Percentiles rank a stretch among this genome's conserved stretches.
phyloP scores from a whole-genome alignment of 2,797 vertebrate genomes.

The Coccyzus lansbergi region DNA sequence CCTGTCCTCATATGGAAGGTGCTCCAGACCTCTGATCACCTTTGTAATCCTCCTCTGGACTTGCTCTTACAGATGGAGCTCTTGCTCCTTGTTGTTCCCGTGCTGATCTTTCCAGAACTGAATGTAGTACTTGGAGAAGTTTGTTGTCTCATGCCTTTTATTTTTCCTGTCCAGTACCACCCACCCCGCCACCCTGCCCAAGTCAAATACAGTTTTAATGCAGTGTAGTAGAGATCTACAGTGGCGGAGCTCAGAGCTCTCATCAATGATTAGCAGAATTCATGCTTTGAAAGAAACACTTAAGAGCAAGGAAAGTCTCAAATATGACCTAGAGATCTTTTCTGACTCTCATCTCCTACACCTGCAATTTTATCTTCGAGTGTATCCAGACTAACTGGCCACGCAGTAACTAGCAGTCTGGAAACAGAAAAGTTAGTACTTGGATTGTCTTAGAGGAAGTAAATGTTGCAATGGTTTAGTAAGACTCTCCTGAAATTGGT shows the following conservation, averaged over 20 bases:
- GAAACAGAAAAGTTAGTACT: not conserved
- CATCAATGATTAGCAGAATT: not conserved
- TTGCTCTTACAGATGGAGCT: no score
- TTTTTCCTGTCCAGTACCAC: not conserved
- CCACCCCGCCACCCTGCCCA: no score
- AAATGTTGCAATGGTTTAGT: not conserved
- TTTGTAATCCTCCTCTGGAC: no score
- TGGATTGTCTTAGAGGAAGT: not conserved
- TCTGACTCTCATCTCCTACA: not conserved
- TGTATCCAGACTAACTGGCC: not conserved
- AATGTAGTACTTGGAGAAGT: not conserved
- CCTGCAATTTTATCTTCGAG: not conserved
- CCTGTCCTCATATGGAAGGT: no score
- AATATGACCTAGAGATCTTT: not conserved
- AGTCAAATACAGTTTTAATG: not conserved
- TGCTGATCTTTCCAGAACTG: no score
- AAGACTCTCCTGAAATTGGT: not conserved
- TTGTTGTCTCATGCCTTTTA: not conserved
- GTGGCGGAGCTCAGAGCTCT: not conserved
- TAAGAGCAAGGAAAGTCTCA: not conserved
- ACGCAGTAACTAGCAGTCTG: not conserved
- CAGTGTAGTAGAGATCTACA: not conserved
- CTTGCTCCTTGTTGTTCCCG: no score
- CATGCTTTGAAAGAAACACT: not conserved
- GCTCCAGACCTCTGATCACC: no score